Evolutionary conservation across 2,888 invertebrate species (phyloP).

Genomic region (Smittia sp.): DNA sequence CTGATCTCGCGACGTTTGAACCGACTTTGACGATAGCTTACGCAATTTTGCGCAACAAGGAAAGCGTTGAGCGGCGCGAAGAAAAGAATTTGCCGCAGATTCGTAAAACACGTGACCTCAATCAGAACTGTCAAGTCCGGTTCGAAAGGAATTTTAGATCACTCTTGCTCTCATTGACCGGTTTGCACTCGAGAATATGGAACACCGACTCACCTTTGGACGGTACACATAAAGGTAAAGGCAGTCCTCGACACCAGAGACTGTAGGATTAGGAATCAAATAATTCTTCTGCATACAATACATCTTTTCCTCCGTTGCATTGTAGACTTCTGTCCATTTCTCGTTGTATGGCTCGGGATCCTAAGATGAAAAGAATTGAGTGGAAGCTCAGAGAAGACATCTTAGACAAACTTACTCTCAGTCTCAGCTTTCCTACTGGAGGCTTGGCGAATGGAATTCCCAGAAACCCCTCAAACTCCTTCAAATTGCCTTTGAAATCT

Average conservation of each 20-base stretch:
- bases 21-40: no score
- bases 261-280: constrained; percentile 45
- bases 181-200: background rate
- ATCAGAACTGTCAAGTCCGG: no score
- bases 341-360: constrained; percentile 46
- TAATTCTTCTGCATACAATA: constrained; percentile 55
- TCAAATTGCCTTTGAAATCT: background rate
- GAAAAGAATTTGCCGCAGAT: no score
- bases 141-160: no score
- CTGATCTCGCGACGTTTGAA: no score
- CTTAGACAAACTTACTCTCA: constrained; percentile 47
- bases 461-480: constrained; percentile 49
- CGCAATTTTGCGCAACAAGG: no score
- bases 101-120: no score
- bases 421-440: constrained; percentile 48
- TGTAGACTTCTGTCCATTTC: constrained; percentile 46
- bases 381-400: background rate
- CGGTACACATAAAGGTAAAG: constrained; percentile 56
- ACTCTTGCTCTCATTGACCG: no score
- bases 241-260: constrained; percentile 55
- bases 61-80: no score
- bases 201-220: constrained; percentile 47
- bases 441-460: constrained; percentile 51
- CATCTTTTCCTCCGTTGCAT: constrained; percentile 49
- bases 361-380: constrained; percentile 44